Conservation (phyloP, 1,140 invertebrate species). For the Hermetia illucens region DNA sequence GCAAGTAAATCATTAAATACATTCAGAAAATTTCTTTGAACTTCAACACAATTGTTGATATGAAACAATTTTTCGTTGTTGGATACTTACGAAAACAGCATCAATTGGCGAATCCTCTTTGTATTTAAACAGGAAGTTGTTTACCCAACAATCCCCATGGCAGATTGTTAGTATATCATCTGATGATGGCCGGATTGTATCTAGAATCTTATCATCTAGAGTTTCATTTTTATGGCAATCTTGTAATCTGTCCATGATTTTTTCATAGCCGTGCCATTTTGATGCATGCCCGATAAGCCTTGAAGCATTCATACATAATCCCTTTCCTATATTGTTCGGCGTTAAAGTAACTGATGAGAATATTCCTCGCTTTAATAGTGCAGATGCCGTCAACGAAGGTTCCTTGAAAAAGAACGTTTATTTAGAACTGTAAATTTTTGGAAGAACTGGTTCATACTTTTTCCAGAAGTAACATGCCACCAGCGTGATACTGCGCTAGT, state of each 20-base stretch:
- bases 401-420: too few relatives aligned
- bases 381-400: too few relatives aligned
- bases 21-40: neutral
- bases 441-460: too few relatives aligned
- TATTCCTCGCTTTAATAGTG: too few relatives aligned
- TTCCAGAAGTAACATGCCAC: too few relatives aligned
- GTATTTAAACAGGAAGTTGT: slow-evolving; percentile 40
- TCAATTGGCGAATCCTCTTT: slow-evolving; percentile 20
- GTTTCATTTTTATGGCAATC: slow-evolving; percentile 20
- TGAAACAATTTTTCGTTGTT: neutral
- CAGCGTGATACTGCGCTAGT: too few relatives aligned
- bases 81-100: slow-evolving; percentile 21
- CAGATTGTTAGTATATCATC: slow-evolving; percentile 28
- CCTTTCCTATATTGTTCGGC: too few relatives aligned
- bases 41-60: neutral
- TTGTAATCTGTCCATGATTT: slow-evolving; percentile 17
- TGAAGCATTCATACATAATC: too few relatives aligned
- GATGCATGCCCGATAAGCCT: too few relatives aligned
- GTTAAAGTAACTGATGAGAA: too few relatives aligned
- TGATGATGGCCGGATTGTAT: slow-evolving; percentile 11
- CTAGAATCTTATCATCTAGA: slow-evolving; percentile 22
- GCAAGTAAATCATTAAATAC: neutral
- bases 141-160: slow-evolving; percentile 40
- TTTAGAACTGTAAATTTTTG: too few relatives aligned
- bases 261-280: slow-evolving; percentile 21